Base-by-base conservation (phyloP, 2,113 vertebrate genomes). In the Opisthocomus hoazin region DNA sequence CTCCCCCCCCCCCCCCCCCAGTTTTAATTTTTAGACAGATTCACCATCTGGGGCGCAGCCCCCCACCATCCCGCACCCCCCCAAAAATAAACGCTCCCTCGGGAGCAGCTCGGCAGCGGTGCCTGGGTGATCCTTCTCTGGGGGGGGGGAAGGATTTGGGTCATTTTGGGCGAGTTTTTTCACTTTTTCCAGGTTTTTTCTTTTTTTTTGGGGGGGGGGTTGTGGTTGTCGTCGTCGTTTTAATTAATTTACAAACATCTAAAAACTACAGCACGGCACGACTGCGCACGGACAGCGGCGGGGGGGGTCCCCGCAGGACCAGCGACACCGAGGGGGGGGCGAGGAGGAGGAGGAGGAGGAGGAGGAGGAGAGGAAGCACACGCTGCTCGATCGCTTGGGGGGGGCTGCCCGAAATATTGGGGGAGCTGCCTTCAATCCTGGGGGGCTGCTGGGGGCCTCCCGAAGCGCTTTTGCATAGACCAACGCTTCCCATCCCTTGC, bases 211-310 rank as follows among this genome's bases (percentile, higher is more conserved):
- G 95, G 94, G 64, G 15, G 41, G 45, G 45, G 45, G 45, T 46
- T 48, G 10, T 96, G 95, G 3, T 95, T 96, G 97, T 94, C 97
- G 95, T 93, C n/a, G n/a, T n/a, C n/a, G n/a, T n/a, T n/a, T 93
- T 93, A 93, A 89, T 93, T 98, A 77, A 98, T 99, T 98, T 98
- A 99, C 98, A 98, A 98, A 99, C 98, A 98, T 98, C 98, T 99
- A 98, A 98, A 97, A 98, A 98, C 98, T 99, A 99, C 98, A 97
- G 96, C 98, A 99, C 98, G 36, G 96, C 98, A 99, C 98, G 94
- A 97, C 57, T 89, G 91, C 82, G 66, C 54, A 95, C 95, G 51
- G 82, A 98, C 94, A 23, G 94, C 78, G 41, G 87, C 64, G 12
- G 20, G 91, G 87, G 87, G 51, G 53, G 51, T 29, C 69, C 81